Conservation (phyloP, 2,797 vertebrate species). For the Schizopygopsis malacanthus region DNA sequence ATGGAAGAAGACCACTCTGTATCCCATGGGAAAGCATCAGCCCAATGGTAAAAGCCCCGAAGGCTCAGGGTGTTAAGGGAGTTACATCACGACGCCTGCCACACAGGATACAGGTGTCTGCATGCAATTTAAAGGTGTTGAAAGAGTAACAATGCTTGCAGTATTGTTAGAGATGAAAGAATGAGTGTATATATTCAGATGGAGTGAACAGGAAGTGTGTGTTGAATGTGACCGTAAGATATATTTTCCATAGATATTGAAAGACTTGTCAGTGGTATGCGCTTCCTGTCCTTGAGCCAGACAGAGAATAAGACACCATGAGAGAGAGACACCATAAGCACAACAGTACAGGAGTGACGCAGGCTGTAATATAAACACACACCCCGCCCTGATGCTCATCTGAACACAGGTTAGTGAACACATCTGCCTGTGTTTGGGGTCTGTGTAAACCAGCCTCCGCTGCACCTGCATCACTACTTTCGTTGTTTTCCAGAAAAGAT, state of each 20-base stretch:
- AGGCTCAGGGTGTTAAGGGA: background rate
- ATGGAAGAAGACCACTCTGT: background rate
- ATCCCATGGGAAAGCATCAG: background rate
- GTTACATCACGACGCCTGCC: background rate
- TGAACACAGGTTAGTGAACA: constrained; percentile 47
- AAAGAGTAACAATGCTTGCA: background rate
- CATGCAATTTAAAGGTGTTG: constrained; percentile 27
- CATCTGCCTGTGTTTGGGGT: constrained; percentile 43
- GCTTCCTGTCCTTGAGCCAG: constrained; percentile 60
- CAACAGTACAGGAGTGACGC: constrained; percentile 63
- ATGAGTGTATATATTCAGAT: background rate
- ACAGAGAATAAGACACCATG: constrained; percentile 27
- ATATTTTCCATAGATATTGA: constrained; percentile 63
- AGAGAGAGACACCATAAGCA: constrained; percentile 38
- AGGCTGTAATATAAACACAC: constrained; percentile 58
- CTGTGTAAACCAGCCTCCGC: constrained; percentile 2
- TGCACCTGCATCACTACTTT: background rate
- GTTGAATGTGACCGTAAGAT: constrained; percentile 57
- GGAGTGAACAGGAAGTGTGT: constrained; percentile 34
- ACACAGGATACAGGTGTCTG: constrained; percentile 36
- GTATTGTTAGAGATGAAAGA: constrained; percentile 9
- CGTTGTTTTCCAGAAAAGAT: background rate
- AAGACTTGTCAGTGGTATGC: constrained; percentile 61
- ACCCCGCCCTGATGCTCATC: constrained; percentile 35
- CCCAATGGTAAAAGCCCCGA: constrained; percentile 16